Evolutionary conservation across 2,113 vertebrate species (phyloP).

Genomic region (Apus apus): DNA sequence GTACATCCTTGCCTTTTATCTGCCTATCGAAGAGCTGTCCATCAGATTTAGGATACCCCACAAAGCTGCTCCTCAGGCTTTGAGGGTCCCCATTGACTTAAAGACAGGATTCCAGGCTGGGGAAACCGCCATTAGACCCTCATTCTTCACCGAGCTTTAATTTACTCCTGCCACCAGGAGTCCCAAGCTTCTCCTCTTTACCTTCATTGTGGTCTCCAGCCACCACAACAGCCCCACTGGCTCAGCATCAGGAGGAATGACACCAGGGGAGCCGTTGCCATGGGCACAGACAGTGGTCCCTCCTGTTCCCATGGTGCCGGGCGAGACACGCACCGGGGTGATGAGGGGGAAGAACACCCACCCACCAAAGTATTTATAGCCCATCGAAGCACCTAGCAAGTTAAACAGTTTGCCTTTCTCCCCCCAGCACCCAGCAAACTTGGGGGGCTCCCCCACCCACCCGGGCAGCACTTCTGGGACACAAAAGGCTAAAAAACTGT

Average conservation of each 20-base stretch:
- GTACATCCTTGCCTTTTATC: slow-evolving; percentile 57
- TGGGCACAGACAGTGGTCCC: slow-evolving; percentile 67
- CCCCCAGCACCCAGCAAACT: not conserved
- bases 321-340: slow-evolving; percentile 35
- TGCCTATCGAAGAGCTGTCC: slow-evolving; percentile 12
- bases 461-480: fast-evolving
- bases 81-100: slow-evolving; percentile 45
- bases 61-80: slow-evolving; percentile 50
- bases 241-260: slow-evolving; percentile 41
- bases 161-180: slow-evolving; percentile 59
- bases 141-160: slow-evolving; percentile 64
- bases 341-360: slow-evolving; percentile 6
- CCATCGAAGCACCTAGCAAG: slow-evolving; percentile 53
- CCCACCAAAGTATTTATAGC: slow-evolving; percentile 34
- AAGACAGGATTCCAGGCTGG: not conserved
- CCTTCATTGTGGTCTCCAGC: slow-evolving; percentile 17
- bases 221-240: not conserved
- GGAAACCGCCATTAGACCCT: slow-evolving; percentile 24
- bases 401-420: slow-evolving; percentile 55
- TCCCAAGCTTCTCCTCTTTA: not conserved
- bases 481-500: not conserved
- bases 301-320: slow-evolving; percentile 78
- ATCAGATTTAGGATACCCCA: slow-evolving; percentile 55
- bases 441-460: not conserved
- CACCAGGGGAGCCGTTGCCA: slow-evolving; percentile 79